Base-by-base conservation (phyloP, 1,140 invertebrate species). In the Halesus radiatus region DNA sequence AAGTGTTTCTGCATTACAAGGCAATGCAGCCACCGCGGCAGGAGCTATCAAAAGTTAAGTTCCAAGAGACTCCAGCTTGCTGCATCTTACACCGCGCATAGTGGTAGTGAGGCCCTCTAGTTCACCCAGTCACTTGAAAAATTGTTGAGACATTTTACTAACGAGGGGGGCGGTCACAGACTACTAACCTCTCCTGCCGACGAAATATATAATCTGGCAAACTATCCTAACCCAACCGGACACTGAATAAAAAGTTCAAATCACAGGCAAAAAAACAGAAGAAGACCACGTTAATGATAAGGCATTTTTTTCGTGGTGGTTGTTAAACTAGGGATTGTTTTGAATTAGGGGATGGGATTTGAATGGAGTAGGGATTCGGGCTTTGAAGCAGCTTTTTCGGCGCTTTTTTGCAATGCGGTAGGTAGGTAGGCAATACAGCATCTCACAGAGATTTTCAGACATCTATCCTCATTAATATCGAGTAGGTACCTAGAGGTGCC, bases 121-220 rank as follows among this genome's bases (percentile, higher is more conserved):
- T 45, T 26, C 58, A 53, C 77, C 73, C 29, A 66, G 53, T 81
- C 80, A 81, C 76, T 81, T 70, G 76, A 81, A 81, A 81, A 76
- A 75, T 79, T 79, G 80, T 81, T 77, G 80, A 79, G 70, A 81
- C 80, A 81, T 81, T 81, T 81, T 75, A 74, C 76, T 81, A 81
- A 81, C 80, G 80, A 81, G 76, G 56, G 22, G 32, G 78, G 54
- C 54, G 68, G 76, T 62, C 52, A 62, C 58, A 29, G 29, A 23
- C 56, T 60, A 20, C 74, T 45, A 45, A 45, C 37, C n/a, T 37
- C 72, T n/a, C 32, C 23, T 16, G 29, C 26, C n/a, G n/a, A 16
- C 22, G 16, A 66, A 66, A 26, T 66, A 16, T 23, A 66, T 22
- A 60, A 60, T 66, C 22, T 45, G 37, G 10, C 37, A 7, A 29